Evolutionary conservation across 2,888 invertebrate species (phyloP).

Genomic region (Pemphredon lugubris): DNA sequence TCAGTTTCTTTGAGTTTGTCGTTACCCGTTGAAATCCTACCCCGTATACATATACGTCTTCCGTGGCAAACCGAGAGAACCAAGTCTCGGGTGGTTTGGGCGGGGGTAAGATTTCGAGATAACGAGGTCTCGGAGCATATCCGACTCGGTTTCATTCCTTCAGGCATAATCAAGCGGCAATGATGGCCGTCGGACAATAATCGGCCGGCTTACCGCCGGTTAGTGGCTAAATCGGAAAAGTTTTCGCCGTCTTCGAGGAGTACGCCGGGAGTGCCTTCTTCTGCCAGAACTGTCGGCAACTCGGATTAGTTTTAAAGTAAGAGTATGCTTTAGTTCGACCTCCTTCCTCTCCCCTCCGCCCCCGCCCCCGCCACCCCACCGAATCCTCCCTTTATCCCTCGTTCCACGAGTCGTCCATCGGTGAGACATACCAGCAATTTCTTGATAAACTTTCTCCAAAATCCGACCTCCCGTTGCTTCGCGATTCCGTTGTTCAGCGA

Average conservation of each 20-base stretch:
- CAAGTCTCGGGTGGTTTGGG: neutral
- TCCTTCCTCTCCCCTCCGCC: conserved; percentile 11
- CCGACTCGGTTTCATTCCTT: conserved; percentile 19
- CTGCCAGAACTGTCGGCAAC: conserved; percentile 53
- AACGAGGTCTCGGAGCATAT: conserved; percentile 16
- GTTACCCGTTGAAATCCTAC: too few species aligned
- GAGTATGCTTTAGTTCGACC: conserved; percentile 39
- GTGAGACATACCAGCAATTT: conserved; percentile 25
- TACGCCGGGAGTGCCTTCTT: conserved; percentile 11
- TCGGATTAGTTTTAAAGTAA: conserved; percentile 60
- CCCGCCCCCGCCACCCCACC: neutral
- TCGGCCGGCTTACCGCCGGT: conserved; percentile 54
- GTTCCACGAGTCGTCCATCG: conserved; percentile 17
- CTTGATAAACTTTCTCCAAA: conserved; percentile 40
- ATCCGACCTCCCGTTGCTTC: neutral
- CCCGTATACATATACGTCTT: too few species aligned
- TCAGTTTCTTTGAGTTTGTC: too few species aligned
- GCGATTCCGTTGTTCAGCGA: conserved; percentile 2
- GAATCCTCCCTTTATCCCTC: neutral
- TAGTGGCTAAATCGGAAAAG: conserved; percentile 62
- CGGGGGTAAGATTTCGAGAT: conserved; percentile 17
- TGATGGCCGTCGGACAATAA: conserved; percentile 51
- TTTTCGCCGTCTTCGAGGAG: conserved; percentile 32
- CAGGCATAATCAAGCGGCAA: conserved; percentile 46
- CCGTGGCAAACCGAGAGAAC: neutral